These are phyloP conservation scores for Cacatua alba DNA, from an alignment of 2,113 vertebrate genomes.

Conservation along the genomic window DNA sequence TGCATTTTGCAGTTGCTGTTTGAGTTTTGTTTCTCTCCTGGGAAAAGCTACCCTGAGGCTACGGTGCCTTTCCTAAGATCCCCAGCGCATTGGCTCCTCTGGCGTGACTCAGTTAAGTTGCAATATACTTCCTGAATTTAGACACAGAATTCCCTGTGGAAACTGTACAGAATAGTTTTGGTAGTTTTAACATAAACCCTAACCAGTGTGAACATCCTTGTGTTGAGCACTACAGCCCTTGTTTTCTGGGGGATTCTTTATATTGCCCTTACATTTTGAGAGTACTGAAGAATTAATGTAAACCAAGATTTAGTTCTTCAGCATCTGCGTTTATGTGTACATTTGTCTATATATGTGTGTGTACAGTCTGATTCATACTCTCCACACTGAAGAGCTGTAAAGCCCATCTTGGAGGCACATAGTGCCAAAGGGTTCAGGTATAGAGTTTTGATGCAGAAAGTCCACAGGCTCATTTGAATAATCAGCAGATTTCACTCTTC, in stretches of 20 bases:
- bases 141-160: background rate
- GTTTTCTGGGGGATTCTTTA: background rate
- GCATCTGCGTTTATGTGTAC: background rate
- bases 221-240: background rate
- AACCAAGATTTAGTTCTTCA: background rate
- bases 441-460: background rate
- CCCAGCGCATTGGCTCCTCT: background rate
- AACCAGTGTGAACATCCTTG: background rate
- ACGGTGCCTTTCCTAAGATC: background rate
- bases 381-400: background rate
- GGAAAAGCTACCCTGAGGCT: background rate
- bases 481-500: conserved; percentile 4
- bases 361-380: background rate
- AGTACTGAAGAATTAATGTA: background rate
- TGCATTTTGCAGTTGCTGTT: background rate
- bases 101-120: background rate
- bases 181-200: background rate
- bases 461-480: background rate
- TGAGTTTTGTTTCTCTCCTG: background rate
- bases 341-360: fast-evolving
- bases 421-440: background rate
- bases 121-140: background rate
- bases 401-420: background rate
- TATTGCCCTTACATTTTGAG: background rate
- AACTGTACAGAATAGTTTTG: background rate